phyloP scores from a whole-genome alignment of 30 jellyfish, hydroid and myxozoan species.

The Aurelia coerulea region DNA sequence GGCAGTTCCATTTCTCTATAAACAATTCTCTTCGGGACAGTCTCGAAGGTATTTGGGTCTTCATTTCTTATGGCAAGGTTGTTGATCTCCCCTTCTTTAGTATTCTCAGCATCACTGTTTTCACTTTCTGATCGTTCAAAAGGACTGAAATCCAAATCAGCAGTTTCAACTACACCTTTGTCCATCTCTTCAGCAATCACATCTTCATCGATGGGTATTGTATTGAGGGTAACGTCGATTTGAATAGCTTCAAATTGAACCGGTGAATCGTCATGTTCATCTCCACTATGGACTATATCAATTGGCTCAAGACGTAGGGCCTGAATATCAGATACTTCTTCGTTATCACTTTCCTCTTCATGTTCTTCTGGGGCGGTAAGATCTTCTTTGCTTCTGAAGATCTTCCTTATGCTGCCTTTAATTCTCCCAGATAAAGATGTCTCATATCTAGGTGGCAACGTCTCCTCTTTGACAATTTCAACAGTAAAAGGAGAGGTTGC shows the following conservation, averaged over 20 bases:
- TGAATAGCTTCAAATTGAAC: not conserved
- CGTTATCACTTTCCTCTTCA: not conserved
- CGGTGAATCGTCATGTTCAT: not conserved
- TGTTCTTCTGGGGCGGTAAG: not conserved
- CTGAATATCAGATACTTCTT: not conserved
- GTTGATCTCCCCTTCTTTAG: not conserved
- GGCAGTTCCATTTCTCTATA: not conserved
- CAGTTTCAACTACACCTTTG: constrained; percentile 1
- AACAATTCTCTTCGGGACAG: constrained; percentile 10
- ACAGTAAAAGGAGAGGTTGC: not conserved
- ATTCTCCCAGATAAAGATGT: not conserved
- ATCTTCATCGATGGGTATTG: constrained; percentile 2
- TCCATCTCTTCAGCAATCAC: constrained; percentile 1
- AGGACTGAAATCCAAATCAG: not conserved
- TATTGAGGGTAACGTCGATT: not conserved
- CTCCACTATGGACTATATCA: not conserved
- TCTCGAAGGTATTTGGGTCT: not conserved
- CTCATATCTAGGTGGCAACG: not conserved
- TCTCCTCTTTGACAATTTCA: not conserved
- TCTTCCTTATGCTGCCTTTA: not conserved
- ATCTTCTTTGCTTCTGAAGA: not conserved
- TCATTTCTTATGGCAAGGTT: not conserved
- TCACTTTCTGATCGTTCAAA: not conserved
- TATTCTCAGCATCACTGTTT: not conserved
- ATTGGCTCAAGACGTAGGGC: constrained; percentile 15